Conservation (phyloP, 2,797 vertebrate species). For the Gadopsis marmoratus region DNA sequence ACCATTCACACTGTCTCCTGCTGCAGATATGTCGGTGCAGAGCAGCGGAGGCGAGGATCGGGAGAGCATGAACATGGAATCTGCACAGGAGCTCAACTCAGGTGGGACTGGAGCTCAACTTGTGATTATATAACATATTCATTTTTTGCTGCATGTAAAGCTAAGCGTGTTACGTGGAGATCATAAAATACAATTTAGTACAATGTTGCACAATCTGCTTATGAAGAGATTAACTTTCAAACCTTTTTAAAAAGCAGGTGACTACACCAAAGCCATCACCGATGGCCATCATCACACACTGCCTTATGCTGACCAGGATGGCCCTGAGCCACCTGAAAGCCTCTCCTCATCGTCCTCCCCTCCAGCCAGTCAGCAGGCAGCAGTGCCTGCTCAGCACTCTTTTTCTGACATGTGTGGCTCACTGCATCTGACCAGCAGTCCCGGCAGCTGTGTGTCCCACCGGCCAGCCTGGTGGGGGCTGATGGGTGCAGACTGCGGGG, state of each 20-base stretch:
- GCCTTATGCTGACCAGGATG: conserved; percentile 72
- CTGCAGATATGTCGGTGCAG: conserved; percentile 64
- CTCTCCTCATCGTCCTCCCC: conserved; percentile 32
- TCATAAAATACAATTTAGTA: background rate
- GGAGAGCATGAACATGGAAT: conserved; percentile 90
- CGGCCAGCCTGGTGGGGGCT: conserved; percentile 84
- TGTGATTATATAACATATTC: too few relatives aligned
- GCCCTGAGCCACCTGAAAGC: conserved; percentile 63
- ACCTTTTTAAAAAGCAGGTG: conserved; percentile 86
- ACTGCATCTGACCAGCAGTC: conserved; percentile 89
- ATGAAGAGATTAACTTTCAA: background rate
- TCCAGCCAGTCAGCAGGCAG: conserved; percentile 54
- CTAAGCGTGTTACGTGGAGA: background rate
- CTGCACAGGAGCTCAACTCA: conserved; percentile 85
- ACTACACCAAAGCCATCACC: conserved; percentile 86
- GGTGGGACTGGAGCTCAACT: conserved; percentile 85
- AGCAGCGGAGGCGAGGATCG: conserved; percentile 82
- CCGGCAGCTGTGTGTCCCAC: conserved; percentile 86
- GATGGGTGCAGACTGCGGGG: conserved; percentile 76
- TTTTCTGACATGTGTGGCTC: conserved; percentile 90
- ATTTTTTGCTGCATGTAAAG: background rate
- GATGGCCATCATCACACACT: conserved; percentile 71
- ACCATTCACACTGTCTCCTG: conserved; percentile 6
- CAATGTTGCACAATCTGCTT: rapidly evolving
- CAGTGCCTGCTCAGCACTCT: conserved; percentile 29